These are phyloP conservation scores for Serinus canaria DNA, from an alignment of 2,113 vertebrate genomes.

Conservation along the genomic window DNA sequence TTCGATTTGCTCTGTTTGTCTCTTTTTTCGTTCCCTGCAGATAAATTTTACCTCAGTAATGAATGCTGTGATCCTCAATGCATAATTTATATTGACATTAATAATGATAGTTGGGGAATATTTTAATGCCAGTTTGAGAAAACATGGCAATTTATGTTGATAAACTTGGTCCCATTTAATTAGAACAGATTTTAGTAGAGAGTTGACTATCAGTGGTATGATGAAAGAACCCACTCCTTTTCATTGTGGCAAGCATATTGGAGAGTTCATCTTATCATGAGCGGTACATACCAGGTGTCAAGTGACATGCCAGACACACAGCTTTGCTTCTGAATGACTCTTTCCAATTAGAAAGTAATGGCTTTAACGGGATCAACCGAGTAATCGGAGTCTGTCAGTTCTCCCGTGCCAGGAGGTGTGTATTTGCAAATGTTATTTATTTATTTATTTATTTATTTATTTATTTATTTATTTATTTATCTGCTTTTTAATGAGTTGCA, in stretches of 20 bases:
- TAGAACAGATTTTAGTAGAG: not conserved
- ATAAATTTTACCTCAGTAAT: conserved; percentile 19
- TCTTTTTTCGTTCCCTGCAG: not conserved
- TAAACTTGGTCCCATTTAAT: conserved; percentile 14
- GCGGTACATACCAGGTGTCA: conserved; percentile 16
- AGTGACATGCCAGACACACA: conserved; percentile 24
- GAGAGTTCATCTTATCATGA: conserved; percentile 20
- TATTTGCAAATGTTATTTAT: conserved; percentile 1
- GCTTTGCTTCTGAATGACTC: conserved; percentile 52
- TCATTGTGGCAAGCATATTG: not conserved
- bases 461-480: not conserved
- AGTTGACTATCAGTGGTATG: not conserved
- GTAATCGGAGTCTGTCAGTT: conserved; percentile 7
- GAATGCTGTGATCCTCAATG: conserved; percentile 21
- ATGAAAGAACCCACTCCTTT: conserved; percentile 33
- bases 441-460: not conserved
- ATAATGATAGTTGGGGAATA: conserved; percentile 15
- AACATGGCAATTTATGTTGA: conserved; percentile 8
- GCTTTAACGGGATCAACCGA: not conserved
- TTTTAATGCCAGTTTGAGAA: conserved; percentile 52
- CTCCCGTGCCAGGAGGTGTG: not conserved
- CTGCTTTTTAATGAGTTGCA: not conserved
- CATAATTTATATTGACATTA: conserved; percentile 58
- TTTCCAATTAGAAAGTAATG: conserved; percentile 55
- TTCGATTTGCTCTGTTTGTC: not conserved